Base-by-base conservation (phyloP, 2,113 vertebrate species). In the zebrafish (Danio rerio) region DNA sequence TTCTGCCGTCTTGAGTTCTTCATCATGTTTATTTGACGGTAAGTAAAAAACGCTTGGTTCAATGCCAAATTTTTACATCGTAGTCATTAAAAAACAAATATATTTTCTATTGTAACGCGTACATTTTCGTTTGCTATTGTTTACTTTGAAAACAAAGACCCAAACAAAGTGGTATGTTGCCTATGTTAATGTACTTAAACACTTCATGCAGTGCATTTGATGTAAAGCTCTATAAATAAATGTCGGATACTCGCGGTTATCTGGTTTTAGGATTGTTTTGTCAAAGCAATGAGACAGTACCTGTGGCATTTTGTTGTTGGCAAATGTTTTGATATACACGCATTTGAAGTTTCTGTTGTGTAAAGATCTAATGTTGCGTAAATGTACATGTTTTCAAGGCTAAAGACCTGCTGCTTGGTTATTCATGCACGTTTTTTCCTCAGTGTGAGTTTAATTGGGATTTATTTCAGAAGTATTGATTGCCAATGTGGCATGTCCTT, bases 11-110 rank as follows among this genome's bases (percentile, higher is more conserved):
- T 18, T 31, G 59, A 66, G 49, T 53, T 18, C 21, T 65, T 42
- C 58, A 20, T 18, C 45, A 12, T 12, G 15, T 74, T 65, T 7
- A 8, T 61, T 73, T 63, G 18, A 83, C 47, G 89, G 91, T 91
- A 86, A 84, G 88, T 45, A 16, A 5, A 7, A 52, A 9, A 52
- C 12, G 11, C 49, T 52, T 52, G 9, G n/a, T 31, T 40, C 21
- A 3, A 55, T 74, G 31, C 9, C 8, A 11, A 21, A 11, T 11
- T 56, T 6, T 10, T 10, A 40, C 15, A 53, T 10, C 16, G 71
- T 12, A 13, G 63, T 66, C 31, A 43, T 43, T 15, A 63, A 43
- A 9, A 66, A 16, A 13, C 0, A 4, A n/a, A n/a, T n/a, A n/a
- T n/a, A n/a, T n/a, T n/a, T n/a, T n/a, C n/a, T n/a, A n/a, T n/a